Percentiles rank a stretch among this genome's conserved stretches.
phyloP scores from a whole-genome alignment of 1,140 invertebrate genomes.

The Epicauta chinensis region DNA sequence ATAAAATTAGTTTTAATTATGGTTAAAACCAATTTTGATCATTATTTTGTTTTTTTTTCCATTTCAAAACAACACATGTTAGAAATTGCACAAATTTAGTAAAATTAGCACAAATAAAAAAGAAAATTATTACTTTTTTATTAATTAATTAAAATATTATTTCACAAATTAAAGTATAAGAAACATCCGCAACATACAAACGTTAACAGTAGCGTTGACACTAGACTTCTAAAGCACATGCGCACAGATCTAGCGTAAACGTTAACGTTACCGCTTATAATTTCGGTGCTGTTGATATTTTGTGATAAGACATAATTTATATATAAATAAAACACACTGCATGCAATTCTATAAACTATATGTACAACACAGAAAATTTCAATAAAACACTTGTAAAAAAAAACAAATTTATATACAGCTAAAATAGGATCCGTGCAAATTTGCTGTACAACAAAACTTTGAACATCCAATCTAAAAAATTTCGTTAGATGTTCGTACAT shows the following conservation, averaged over 20 bases:
- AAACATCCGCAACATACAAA: too few species aligned
- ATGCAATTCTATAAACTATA: constrained; percentile 13
- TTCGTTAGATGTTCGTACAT: too few species aligned
- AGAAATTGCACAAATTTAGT: constrained; percentile 4
- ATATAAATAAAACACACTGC: constrained; percentile 9
- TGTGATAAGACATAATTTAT: too few species aligned
- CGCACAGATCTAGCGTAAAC: too few species aligned
- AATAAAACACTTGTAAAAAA: constrained; percentile 1
- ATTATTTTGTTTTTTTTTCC: background rate
- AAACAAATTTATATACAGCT: background rate
- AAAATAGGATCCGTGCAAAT: background rate
- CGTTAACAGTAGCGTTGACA: too few species aligned
- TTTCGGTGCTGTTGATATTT: too few species aligned
- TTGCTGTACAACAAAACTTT: background rate
- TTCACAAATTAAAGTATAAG: background rate
- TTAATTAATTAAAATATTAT: constrained; percentile 2
- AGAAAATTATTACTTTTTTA: constrained; percentile 5
- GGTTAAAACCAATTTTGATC: constrained; percentile 2
- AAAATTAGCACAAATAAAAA: constrained; percentile 17
- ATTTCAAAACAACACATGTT: constrained; percentile 3
- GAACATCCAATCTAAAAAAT: background rate
- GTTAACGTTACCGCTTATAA: too few species aligned
- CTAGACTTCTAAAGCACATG: too few species aligned
- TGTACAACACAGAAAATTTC: background rate
- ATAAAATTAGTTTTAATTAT: constrained; percentile 9